A percentile compares a stretch with the other conserved stretches of the same genome.
Evolutionary conservation across 2,888 invertebrate genomes (phyloP).

Genomic region (Mylabris sibirica): DNA sequence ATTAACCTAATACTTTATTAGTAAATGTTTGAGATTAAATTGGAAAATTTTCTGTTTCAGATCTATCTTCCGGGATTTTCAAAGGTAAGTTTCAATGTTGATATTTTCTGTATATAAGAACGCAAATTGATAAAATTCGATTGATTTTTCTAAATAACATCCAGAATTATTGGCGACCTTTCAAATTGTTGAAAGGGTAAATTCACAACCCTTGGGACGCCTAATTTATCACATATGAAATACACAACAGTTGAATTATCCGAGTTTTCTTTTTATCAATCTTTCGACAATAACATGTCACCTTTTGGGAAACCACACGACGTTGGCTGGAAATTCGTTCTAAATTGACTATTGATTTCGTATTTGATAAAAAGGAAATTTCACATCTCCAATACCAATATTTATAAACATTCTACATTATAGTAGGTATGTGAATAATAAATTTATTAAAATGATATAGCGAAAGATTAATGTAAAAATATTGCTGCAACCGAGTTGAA

Average conservation of each 20-base stretch:
- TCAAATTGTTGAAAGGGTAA: too few species aligned
- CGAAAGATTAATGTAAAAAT: background rate
- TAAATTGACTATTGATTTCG: conserved; percentile 31
- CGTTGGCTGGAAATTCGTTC: conserved; percentile 15
- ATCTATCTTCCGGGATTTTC: background rate
- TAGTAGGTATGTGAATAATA: too few species aligned
- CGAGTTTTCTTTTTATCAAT: background rate
- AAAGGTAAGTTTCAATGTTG: background rate
- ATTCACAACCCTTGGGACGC: too few species aligned
- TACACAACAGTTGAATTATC: too few species aligned
- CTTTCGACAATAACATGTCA: background rate
- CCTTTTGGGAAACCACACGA: conserved; percentile 21
- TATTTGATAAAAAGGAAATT: conserved; percentile 24
- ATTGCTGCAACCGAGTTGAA: background rate
- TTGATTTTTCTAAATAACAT: background rate
- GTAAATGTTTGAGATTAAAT: background rate
- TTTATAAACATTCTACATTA: background rate
- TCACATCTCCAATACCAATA: conserved; percentile 17
- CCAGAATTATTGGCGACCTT: too few species aligned
- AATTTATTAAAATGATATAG: background rate
- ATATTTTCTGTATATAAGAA: background rate
- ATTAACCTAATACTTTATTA: background rate
- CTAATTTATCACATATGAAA: too few species aligned
- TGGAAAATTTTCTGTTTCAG: background rate
- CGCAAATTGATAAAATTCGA: background rate